Base-by-base conservation (phyloP, 2,797 vertebrate genomes). In the Channallabes apus region DNA sequence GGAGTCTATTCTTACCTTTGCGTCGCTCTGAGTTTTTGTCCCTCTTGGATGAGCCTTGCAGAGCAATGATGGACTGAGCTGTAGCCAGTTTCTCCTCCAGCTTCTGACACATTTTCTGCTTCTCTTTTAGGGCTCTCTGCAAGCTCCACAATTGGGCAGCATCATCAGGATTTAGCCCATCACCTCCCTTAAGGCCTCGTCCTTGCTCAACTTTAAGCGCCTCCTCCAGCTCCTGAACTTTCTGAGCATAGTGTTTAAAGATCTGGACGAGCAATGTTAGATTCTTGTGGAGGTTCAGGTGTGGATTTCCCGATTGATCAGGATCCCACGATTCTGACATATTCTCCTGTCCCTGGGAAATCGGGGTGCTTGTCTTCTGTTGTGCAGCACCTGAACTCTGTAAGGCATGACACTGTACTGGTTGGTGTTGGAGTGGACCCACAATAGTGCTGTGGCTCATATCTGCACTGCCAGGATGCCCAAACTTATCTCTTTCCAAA, bases 31-130 rank as follows among this genome's bases (percentile, higher is more conserved):
- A 87, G 71, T 90, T 85, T 62, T 91, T 88, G 0, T 89, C 14
- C 32, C 86, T 88, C 14, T 89, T 89, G 22, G 85, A 58, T 3
- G 89, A 85, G 29, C 59, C 86, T 51, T 92, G 91, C 84, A 84
- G 75, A n/a, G 91, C 90, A 5, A 94, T 90, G 68, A 88, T 62
- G 0, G 90, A 76, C 73, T 93, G 94, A 5, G 92, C 93, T 59
- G 93, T 84, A 51, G 92, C 92, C 84, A 96, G 89, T 86, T 95
- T 95, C 82, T 95, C 94, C 76, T 93, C 93, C n/a, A 95, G 90
- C 58, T 76, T 93, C 86, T 93, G 92, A 86, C 91, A 96, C 7
- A 38, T 81, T 18, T 80, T 89, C 88, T 94, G 94, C 85, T 90
- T 90, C 56, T 95, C 95, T 89, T 95, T 95, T 84, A 96, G 92